These are phyloP conservation scores for Criorhina ranunculi DNA, from an alignment of 2,888 invertebrate species.

Conservation along the genomic window DNA sequence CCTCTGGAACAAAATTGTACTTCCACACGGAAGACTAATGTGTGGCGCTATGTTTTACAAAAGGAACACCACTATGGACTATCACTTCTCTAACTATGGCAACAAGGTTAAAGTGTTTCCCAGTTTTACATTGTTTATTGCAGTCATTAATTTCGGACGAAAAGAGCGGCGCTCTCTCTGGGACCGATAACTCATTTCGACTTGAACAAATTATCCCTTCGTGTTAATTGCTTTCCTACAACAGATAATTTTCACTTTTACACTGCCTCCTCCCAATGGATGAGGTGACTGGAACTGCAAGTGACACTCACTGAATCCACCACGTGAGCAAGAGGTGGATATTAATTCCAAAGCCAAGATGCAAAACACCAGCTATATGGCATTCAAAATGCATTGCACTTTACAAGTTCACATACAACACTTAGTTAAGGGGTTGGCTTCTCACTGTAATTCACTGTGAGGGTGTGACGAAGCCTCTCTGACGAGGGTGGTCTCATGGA, in stretches of 20 bases:
- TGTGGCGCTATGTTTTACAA: conserved; percentile 7
- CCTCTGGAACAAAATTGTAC: background rate
- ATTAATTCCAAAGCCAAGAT: conserved; percentile 63
- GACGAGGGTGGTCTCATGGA: background rate
- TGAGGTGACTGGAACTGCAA: background rate
- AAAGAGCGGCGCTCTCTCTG: conserved; percentile 27
- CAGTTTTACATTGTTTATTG: conserved; percentile 63
- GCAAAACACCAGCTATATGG: conserved; percentile 55
- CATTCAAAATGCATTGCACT: conserved; percentile 65
- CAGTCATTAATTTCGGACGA: conserved; percentile 65
- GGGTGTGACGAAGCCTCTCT: conserved; percentile 11
- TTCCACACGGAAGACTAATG: conserved; percentile 1
- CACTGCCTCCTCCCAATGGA: background rate
- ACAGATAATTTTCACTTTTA: conserved; percentile 65
- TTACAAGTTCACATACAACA: conserved; percentile 55
- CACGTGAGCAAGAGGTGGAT: conserved; percentile 12
- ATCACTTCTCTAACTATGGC: background rate
- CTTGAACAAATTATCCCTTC: conserved; percentile 72
- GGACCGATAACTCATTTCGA: conserved; percentile 69
- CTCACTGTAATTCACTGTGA: conserved; percentile 19
- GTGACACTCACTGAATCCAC: conserved; percentile 32
- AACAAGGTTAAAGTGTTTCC: conserved; percentile 18
- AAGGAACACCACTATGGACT: background rate
- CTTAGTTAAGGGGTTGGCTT: conserved; percentile 55
- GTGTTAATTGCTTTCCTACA: conserved; percentile 74